Conservation (phyloP, 1,140 invertebrate species). For the Temnothorax nylanderi region DNA sequence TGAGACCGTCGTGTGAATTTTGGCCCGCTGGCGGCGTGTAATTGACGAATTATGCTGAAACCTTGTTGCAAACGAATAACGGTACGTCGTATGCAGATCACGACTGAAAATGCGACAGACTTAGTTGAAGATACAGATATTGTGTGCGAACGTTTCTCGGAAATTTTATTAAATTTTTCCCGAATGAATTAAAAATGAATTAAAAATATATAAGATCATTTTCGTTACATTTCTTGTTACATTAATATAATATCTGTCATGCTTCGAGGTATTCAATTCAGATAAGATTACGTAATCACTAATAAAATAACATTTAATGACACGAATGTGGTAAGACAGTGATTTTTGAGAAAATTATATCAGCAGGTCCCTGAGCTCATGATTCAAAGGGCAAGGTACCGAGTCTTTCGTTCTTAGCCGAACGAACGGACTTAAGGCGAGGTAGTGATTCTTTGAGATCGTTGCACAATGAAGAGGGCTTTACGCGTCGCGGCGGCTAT, state of each 20-base stretch:
- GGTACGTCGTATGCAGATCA: conserved; percentile 14
- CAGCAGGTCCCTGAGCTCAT: conserved; percentile 74
- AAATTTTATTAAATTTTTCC: neutral
- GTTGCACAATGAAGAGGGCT: conserved; percentile 75
- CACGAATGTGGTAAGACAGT: neutral
- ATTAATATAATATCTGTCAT: neutral
- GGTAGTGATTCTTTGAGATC: conserved; percentile 82
- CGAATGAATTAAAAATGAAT: neutral
- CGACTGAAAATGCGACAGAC: neutral
- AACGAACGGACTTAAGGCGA: conserved; percentile 73
- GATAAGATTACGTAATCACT: neutral
- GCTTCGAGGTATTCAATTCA: neutral
- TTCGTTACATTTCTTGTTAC: neutral
- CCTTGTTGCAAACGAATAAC: conserved; percentile 44
- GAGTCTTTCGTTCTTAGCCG: conserved; percentile 69
- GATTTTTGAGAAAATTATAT: conserved; percentile 74
- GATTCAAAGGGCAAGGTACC: conserved; percentile 73
- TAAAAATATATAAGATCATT: neutral
- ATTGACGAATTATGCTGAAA: conserved; percentile 61
- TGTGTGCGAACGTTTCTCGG: neutral
- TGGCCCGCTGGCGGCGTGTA: conserved; percentile 44
- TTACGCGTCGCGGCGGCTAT: conserved; percentile 73
- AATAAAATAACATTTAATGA: conserved; percentile 35
- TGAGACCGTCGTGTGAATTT: conserved; percentile 55
- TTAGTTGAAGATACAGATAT: neutral